Evolutionary conservation across 2,888 invertebrate genomes (phyloP), one percentile per base, ranked within the genome.

Genomic region (Oscheius onirici): DNA sequence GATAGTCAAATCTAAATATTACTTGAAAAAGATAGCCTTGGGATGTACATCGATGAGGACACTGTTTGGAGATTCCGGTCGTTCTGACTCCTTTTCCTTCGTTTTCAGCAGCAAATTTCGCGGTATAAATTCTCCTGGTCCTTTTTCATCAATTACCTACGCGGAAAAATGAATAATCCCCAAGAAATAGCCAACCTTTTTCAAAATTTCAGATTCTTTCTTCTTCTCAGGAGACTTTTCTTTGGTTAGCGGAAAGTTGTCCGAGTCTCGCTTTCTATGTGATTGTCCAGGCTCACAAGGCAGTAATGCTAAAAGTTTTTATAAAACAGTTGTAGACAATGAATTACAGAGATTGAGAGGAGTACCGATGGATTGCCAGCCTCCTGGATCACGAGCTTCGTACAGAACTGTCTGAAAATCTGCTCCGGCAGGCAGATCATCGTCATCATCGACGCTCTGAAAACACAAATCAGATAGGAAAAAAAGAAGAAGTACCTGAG

Each of bases 391-490:
- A 26, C 46, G 44, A 24, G 51, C 51, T 46, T 61, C 61, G n/a
- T n/a, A n/a, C 3, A 61, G 20, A 10, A 69, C 69, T 3, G 69
- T 69, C 26, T 17, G 51, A 24, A 40, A 69, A 60, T 69, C 61
- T 6, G 69, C 69, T 13, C 69, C 61, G 20, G 49, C 41, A 0
- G 69, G 69, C 15, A 69, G 44, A 51, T 69, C 69, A 34, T 61
- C 69, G 15, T 58, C 58, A 3, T 57, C 55, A 20, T 58, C 60
- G n/a, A 3, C 24, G 22, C 24, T 20, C 60, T 60, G n/a, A 40
- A 60, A 44, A 40, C 17, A 44, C 17, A 60, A 41, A 60, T 13
- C 34, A 2, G 3, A 58, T 13, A 43, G 3, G 10, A 57, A 57
- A 0, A 41, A 5, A 60, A 15, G 20, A 15, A 60, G 11, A 28